Evolutionary conservation across 2,113 vertebrate genomes (phyloP), one percentile per base, ranked within the genome.

Genomic region (Maylandia zebra): DNA sequence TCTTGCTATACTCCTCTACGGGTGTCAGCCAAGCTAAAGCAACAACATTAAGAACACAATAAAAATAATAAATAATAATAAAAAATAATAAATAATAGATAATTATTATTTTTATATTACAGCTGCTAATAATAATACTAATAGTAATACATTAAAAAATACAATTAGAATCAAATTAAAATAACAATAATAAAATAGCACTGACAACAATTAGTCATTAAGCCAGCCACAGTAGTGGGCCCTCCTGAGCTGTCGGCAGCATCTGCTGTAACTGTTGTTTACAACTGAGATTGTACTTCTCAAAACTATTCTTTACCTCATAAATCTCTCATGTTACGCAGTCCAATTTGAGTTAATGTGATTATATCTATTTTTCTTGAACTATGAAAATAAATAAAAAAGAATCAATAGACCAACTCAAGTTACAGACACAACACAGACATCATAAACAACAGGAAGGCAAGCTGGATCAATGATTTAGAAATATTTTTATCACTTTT

Each of bases 351-450:
- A 85, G 84, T 79, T 74, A 94, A 96, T 94, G n/a, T 3, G 45
- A 93, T 95, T 93, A 90, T 24, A 85, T 84, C 53, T 83, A 59
- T 90, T 88, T 76, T 71, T 55, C 81, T 87, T 80, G 81, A 90
- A 80, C 48, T 90, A 92, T 91, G 83, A 88, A 45, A 88, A 88
- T 91, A 88, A 86, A 93, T 95, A 86, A 86, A 83, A 92, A 89
- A 92, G 88, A 93, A 96, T 93, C 92, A 22, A 94, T 94, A 88
- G 36, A 3, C 88, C 14, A 92, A 90, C 92, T 95, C 86, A 64
- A 74, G 79, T 64, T 88, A 85, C 76, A 90, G 84, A 88, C 82
- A 88, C 71, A 91, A 83, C 81, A 41, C 86, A 94, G 87, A 92
- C 90, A 69, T 83, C 88, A 79, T 61, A 61, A 91, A 93, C 83